Conservation (phyloP, 1,140 invertebrate genomes). For the Apis cerana region DNA sequence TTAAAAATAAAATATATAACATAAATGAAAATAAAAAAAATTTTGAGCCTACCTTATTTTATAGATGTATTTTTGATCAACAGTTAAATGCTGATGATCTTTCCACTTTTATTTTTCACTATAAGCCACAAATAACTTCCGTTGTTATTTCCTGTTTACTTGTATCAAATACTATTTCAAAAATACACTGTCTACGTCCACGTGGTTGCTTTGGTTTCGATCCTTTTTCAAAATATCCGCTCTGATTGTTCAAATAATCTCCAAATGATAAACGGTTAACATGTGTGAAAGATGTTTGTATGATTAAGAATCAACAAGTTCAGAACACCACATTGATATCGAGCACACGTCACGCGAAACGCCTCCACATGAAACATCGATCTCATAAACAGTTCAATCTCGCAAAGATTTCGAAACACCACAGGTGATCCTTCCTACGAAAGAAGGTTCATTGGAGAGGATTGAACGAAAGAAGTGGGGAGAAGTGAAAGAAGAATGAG, state of each 20-base stretch:
- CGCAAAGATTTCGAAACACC: conserved; percentile 20
- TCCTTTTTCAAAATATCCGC: neutral
- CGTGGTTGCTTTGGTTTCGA: neutral
- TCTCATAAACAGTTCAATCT: neutral
- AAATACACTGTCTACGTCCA: conserved; percentile 40
- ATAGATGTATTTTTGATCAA: neutral
- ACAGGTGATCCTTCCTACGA: neutral
- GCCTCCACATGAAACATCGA: conserved; percentile 21
- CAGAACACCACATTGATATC: neutral
- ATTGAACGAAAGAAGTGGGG: too few species aligned
- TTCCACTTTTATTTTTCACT: conserved; percentile 33
- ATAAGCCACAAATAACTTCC: conserved; percentile 41
- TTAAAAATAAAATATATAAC: neutral
- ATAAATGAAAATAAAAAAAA: neutral
- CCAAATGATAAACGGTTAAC: neutral
- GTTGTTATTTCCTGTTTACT: conserved; percentile 9
- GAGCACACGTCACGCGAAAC: neutral
- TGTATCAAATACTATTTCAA: conserved; percentile 20
- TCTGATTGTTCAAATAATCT: neutral
- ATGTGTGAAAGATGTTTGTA: neutral
- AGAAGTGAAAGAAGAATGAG: neutral
- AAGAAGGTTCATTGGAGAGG: neutral
- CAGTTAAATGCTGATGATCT: neutral
- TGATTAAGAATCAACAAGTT: neutral
- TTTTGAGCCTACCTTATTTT: conserved; percentile 39